Conservation (phyloP, 2,113 vertebrate genomes). For the Apistogramma diplotaenia region DNA sequence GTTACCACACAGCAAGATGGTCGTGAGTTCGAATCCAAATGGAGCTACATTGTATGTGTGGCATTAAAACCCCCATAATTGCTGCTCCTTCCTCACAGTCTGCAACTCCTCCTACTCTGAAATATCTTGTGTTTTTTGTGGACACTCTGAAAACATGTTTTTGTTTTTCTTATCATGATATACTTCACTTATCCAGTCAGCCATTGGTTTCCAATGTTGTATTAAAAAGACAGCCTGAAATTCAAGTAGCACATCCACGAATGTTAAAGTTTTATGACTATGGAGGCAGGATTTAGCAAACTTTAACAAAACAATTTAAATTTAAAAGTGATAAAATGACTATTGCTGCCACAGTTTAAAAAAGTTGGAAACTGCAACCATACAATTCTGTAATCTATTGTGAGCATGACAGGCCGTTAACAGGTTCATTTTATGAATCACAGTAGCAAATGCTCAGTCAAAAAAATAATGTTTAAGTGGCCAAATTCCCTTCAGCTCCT, state of each 20-base stretch:
- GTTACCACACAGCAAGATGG: slow-evolving; percentile 18
- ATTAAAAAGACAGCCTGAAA: too few species aligned
- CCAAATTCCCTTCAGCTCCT: background rate
- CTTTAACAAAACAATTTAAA: background rate
- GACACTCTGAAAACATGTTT: background rate
- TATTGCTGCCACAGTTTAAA: too few species aligned
- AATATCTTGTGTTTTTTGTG: background rate
- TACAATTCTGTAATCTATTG: background rate
- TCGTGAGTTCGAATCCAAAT: slow-evolving; percentile 36
- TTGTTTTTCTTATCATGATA: background rate
- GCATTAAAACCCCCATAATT: background rate
- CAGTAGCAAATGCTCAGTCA: background rate
- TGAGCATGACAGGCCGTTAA: background rate
- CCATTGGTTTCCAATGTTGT: background rate
- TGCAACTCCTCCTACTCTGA: background rate
- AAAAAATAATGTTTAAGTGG: background rate
- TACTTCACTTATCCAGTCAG: background rate
- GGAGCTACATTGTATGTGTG: background rate
- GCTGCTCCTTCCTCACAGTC: background rate
- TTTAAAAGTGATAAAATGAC: too few species aligned
- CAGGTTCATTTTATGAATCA: background rate
- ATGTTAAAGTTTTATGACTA: background rate
- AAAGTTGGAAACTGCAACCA: too few species aligned
- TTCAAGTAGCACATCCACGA: too few species aligned
- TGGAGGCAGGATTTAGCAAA: background rate